Evolutionary conservation across 2,113 vertebrate species (phyloP), one percentile per base, ranked within the genome.

Genomic region (Bagarius yarrelli): DNA sequence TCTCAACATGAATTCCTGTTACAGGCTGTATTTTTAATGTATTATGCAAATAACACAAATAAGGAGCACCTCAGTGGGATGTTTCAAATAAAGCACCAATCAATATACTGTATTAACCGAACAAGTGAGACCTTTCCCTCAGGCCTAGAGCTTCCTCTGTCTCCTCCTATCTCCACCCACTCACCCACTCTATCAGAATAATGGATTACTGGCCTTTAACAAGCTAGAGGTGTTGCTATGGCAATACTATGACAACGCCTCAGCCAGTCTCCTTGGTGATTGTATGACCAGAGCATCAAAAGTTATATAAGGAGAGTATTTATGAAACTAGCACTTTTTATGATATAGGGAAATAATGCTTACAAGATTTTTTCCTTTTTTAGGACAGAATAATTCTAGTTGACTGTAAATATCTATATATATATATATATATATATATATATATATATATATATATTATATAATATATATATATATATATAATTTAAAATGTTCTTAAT

Each of bases 231-330:
- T 23, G 87, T 88, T 86, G 84, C 84, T 79, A 88, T 88, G 84
- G 84, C 23, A 88, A 86, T 83, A 87, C 87, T 88, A 88, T 88
- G 87, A 87, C 87, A 86, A 87, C 83, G 83, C 84, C 85, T 87
- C 69, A 77, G 70, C 83, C 78, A 40, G 82, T 88, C 83, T 82
- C 86, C 78, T 76, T 80, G 79, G 79, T 75, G 81, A 87, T 83
- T 75, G 76, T 74, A 82, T 75, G 83, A 71, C 79, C 76, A 69
- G 57, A 19, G 83, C 67, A 81, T 83, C 69, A 59, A 71, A n/a
- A 69, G 47, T 80, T 70, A 79, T 47, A 75, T 0, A 71, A 59
- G 47, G 5, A 59, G 4, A 18, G 27, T 6, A 19, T 55, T 34
- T 27, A 55, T 19, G 18, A 72, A 53, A 9, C 32, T 72, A 32